Conservation (phyloP, 2,888 invertebrate genomes). For the Polyploca ridens region DNA sequence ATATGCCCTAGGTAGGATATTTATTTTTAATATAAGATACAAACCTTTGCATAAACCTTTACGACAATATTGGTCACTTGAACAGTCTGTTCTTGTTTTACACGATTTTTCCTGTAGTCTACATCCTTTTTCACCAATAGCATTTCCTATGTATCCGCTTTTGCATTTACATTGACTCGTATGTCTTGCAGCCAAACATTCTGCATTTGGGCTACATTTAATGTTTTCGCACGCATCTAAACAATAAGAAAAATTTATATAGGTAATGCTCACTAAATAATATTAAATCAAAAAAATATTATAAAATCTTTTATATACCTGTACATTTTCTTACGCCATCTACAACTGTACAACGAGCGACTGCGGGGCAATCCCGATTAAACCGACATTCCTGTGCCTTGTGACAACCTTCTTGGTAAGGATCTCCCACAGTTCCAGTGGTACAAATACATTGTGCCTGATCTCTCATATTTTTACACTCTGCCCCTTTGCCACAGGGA, state of each 20-base stretch:
- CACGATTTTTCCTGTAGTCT: slow-evolving; percentile 90
- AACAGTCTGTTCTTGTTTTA: slow-evolving; percentile 89
- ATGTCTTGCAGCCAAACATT: slow-evolving; percentile 91
- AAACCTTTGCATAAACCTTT: slow-evolving; percentile 92
- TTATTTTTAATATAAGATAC: background rate
- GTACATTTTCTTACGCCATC: slow-evolving; percentile 92
- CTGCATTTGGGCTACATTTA: slow-evolving; percentile 92
- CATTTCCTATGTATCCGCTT: slow-evolving; percentile 90
- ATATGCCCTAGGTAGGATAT: too few relatives aligned
- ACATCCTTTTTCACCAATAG: slow-evolving; percentile 90
- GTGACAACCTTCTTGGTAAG: slow-evolving; percentile 92
- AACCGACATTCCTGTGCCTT: slow-evolving; percentile 92
- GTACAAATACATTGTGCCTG: slow-evolving; percentile 93
- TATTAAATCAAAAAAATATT: background rate
- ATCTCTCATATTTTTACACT: slow-evolving; percentile 92
- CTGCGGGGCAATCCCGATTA: slow-evolving; percentile 91
- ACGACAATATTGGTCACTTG: slow-evolving; percentile 91
- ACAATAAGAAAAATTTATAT: slow-evolving; percentile 30
- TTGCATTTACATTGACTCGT: slow-evolving; percentile 91
- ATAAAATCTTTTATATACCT: slow-evolving; percentile 64
- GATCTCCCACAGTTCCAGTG: slow-evolving; percentile 91
- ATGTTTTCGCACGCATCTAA: slow-evolving; percentile 91
- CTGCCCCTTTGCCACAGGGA: slow-evolving; percentile 92
- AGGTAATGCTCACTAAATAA: too few relatives aligned
- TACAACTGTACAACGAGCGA: slow-evolving; percentile 90